Conservation (phyloP, 2,797 vertebrate genomes). For the Melanitta fusca region DNA sequence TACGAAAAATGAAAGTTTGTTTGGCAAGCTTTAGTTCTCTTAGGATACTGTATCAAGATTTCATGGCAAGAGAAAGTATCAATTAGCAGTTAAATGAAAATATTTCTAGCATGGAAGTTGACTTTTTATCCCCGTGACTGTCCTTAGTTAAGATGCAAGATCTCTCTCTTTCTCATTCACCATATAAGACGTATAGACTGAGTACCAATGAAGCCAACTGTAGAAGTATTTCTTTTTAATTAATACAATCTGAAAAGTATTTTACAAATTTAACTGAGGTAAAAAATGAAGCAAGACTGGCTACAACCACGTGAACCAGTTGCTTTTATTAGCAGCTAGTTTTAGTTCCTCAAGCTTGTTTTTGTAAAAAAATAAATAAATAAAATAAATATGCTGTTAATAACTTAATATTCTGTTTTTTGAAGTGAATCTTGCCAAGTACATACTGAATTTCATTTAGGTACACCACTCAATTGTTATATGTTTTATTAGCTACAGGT, state of each 20-base stretch:
- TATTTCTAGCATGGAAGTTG: background rate
- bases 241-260: background rate
- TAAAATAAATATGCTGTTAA: background rate
- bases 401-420: background rate
- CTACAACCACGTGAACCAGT: background rate
- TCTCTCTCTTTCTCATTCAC: background rate
- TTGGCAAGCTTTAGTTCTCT: background rate
- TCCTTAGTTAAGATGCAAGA: background rate
- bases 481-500: background rate
- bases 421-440: background rate
- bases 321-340: background rate
- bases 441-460: background rate
- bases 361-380: background rate
- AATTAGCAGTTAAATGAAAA: background rate
- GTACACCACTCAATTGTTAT: background rate
- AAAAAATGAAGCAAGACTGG: background rate
- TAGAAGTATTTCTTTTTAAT: background rate
- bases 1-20: background rate
- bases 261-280: background rate
- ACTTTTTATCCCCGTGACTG: background rate
- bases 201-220: background rate
- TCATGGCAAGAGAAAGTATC: background rate
- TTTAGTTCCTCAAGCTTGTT: background rate
- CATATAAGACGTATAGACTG: accelerated
- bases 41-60: background rate